Conservation (phyloP, 2,797 vertebrate genomes). For the Sebastiscus albofasciatus region DNA sequence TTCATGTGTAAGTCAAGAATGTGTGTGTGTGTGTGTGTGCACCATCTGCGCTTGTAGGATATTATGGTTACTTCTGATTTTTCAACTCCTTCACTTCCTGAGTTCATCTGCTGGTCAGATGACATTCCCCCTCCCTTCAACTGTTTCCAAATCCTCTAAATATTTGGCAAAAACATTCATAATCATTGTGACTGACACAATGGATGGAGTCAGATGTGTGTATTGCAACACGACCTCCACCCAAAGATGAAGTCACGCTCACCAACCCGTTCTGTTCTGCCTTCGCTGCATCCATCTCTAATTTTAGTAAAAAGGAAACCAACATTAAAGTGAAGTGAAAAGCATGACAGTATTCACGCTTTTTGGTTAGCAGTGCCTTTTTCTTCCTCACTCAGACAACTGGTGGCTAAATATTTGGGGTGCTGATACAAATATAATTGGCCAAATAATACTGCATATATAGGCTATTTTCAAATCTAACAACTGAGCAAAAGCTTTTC, state of each 20-base stretch:
- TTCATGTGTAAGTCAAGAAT: background rate
- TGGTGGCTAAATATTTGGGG: background rate
- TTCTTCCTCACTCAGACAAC: background rate
- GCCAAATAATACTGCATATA: background rate
- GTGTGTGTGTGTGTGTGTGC: background rate
- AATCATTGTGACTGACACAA: constrained; percentile 31
- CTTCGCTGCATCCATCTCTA: background rate
- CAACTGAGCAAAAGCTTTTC: constrained; percentile 12
- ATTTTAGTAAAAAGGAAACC: background rate
- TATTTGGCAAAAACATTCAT: constrained; percentile 24
- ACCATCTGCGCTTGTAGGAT: background rate
- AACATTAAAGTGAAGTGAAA: background rate
- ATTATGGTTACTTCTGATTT: constrained; percentile 18
- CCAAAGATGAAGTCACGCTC: constrained; percentile 1
- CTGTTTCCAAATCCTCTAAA: constrained; percentile 24
- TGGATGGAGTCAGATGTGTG: background rate
- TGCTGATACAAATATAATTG: background rate
- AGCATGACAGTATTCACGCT: background rate
- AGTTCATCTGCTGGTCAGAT: constrained; percentile 40
- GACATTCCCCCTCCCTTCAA: background rate
- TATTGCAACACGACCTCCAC: constrained; percentile 13
- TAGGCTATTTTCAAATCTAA: background rate
- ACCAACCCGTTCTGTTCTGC: background rate
- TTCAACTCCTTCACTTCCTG: constrained; percentile 22
- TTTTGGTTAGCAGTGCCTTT: background rate